Evolutionary conservation across 2,888 invertebrate species (phyloP), one percentile per base, ranked within the genome.

Genomic region (Serripes groenlandicus): DNA sequence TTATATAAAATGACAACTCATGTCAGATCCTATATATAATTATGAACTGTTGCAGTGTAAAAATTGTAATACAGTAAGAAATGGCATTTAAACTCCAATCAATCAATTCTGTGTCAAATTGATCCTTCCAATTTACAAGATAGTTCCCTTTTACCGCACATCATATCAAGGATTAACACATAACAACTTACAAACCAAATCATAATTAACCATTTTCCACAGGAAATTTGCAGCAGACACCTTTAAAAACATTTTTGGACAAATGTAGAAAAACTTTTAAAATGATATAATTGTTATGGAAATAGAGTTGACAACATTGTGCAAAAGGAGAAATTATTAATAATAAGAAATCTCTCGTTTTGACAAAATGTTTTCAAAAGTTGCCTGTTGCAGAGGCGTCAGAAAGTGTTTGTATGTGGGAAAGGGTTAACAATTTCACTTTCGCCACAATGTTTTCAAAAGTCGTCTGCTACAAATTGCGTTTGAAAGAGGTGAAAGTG

Each of bases 341-440:
- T 56, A 15, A 23, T 56, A n/a, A 56, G 56, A 9, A 56, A 56
- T 56, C n/a, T 56, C 56, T 56, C 56, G 11, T 56, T 56, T 56
- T 56, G 11, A 5, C 18, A 56, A 9, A 56, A n/a, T 56, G 23
- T n/a, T 56, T 56, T 56, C 56, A 56, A 23, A 56, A 23, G 18
- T 56, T 32, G 5, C 15, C 70, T 37, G 52, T 15, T 42, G 42
- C 42, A 42, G 7, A 42, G 15, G 15, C 15, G 42, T 7, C 42
- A 42, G 42, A 42, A 42, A 42, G 42, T 7, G n/a, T n/a, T n/a
- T n/a, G n/a, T n/a, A n/a, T 42, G 9, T 42, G 9, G 15, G 15
- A 42, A 42, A 42, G 42, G 42, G 42, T 42, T 11, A 42, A 15
- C 42, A 42, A 42, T 42, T 42, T 42, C 42, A 11, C 42, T 42